Percentiles rank a stretch among this genome's conserved stretches.
These are phyloP conservation scores for Berghia stephanieae DNA, from an alignment of 1,140 invertebrate species.

Conservation along the genomic window DNA sequence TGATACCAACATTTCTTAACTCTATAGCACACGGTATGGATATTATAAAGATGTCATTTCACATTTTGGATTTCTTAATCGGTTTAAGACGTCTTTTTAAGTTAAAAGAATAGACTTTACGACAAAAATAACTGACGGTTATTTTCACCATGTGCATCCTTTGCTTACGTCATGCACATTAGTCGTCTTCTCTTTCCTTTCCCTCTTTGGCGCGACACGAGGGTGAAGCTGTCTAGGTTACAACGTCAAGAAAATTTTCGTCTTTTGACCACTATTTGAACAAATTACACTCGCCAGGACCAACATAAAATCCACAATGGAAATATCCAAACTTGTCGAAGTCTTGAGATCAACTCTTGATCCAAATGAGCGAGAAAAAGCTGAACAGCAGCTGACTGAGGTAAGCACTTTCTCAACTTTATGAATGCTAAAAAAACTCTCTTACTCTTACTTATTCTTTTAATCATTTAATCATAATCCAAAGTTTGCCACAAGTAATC, in stretches of 20 bases:
- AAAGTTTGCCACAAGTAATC: too few species aligned
- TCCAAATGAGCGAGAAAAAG: slow-evolving; percentile 86
- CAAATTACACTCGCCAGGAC: slow-evolving; percentile 34
- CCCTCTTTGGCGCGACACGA: slow-evolving; percentile 11
- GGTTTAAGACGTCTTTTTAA: neutral
- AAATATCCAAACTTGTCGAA: slow-evolving; percentile 79
- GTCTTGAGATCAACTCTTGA: slow-evolving; percentile 90
- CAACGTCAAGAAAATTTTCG: slow-evolving; percentile 10
- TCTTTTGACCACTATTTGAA: slow-evolving; percentile 8
- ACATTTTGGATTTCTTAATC: neutral
- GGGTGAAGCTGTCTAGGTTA: neutral
- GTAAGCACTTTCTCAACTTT: slow-evolving; percentile 72
- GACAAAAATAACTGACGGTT: neutral
- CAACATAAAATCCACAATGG: slow-evolving; percentile 49
- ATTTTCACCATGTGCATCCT: neutral
- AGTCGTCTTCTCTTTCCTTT: neutral
- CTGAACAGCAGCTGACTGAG: slow-evolving; percentile 89
- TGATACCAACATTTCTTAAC: too few species aligned
- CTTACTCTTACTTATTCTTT: too few species aligned
- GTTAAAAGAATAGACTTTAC: neutral
- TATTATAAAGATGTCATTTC: neutral
- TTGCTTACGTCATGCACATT: neutral
- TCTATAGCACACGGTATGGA: neutral
- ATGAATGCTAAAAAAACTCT: too few species aligned
- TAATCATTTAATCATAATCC: too few species aligned